Evolutionary conservation across 2,888 invertebrate species (phyloP), one percentile per base, ranked within the genome.

Genomic region (Laothoe populi): DNA sequence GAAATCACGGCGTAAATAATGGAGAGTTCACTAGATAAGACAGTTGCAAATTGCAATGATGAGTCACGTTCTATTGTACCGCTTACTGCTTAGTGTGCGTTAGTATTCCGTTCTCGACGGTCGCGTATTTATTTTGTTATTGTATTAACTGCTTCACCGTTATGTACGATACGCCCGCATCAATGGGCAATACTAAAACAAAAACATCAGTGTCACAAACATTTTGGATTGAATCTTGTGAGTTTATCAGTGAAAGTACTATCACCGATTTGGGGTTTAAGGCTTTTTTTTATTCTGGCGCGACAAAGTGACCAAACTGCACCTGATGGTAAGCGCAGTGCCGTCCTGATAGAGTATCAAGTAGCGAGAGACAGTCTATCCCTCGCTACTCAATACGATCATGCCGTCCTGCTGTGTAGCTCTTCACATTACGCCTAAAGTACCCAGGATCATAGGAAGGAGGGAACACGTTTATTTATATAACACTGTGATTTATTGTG

Each of bases 21-120:
- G 76, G 71, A 75, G 72, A 76, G 71, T 71, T 68, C 75, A 71
- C 65, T 79, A 86, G 89, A 88, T 90, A 87, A 89, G 83, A 84
- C 84, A 89, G 84, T 84, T 88, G n/a, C n/a, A n/a, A n/a, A n/a
- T n/a, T 86, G 82, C 86, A 76, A 71, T 76, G 72, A 81, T 88
- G 88, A 86, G 66, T 88, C 86, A 81, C 88, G 88, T 86, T 66
- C 88, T 86, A 84, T 70, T 68, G 59, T 61, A 74, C 76, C 73
- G 77, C 76, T 78, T 79, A 75, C 75, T 72, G 80, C 75, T 88
- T 82, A 90, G 90, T 90, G 70, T 75, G 80, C 84, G 87, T 86
- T 84, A 79, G 84, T 80, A 87, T 84, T 81, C 84, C 80, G 73
- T 42, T 72, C 67, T 64, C 66, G 82, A 73, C 83, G 80, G 82